Evolutionary conservation across 37 sponge, comb jelly and placozoan genomes (phyloP).

Genomic region (Mnemiopsis leidyi): DNA sequence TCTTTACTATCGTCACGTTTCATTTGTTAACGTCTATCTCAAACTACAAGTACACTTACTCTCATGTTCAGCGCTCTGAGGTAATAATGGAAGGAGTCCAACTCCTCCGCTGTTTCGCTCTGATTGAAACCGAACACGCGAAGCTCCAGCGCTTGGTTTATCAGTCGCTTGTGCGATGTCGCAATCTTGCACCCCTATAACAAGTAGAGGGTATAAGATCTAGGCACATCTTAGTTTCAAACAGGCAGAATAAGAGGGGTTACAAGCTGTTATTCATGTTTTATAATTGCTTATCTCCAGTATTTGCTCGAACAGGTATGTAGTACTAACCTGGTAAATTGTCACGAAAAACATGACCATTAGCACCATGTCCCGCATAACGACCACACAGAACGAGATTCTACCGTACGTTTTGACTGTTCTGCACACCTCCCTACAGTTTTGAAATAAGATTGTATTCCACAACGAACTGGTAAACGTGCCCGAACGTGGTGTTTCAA

Average conservation of each 20-base stretch:
- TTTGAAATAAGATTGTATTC: too few relatives aligned
- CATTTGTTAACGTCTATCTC: too few relatives aligned
- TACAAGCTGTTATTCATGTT: too few relatives aligned
- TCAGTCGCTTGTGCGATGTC: slow-evolving; percentile 37
- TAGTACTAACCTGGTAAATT: background rate
- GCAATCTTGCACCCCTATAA: slow-evolving; percentile 53
- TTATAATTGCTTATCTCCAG: too few relatives aligned
- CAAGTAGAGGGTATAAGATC: too few relatives aligned
- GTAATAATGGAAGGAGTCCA: slow-evolving; percentile 63
- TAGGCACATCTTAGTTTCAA: too few relatives aligned
- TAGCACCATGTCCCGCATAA: background rate
- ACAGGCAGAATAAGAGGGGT: too few relatives aligned
- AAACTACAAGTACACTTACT: too few relatives aligned
- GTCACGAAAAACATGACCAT: background rate
- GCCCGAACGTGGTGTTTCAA: too few relatives aligned
- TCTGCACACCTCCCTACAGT: background rate
- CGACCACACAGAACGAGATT: slow-evolving; percentile 2
- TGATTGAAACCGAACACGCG: slow-evolving; percentile 48
- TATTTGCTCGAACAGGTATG: too few relatives aligned
- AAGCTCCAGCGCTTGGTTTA: slow-evolving; percentile 41
- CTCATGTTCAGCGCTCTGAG: slow-evolving; percentile 17
- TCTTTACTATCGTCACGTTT: too few relatives aligned
- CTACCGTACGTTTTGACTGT: slow-evolving; percentile 6
- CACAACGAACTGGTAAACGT: too few relatives aligned
- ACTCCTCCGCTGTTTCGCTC: background rate